A percentile compares a stretch with the other conserved stretches of the same genome.
phyloP scores from a whole-genome alignment of 2,888 invertebrate species.

The Imbricaverruca yamaguchii region DNA sequence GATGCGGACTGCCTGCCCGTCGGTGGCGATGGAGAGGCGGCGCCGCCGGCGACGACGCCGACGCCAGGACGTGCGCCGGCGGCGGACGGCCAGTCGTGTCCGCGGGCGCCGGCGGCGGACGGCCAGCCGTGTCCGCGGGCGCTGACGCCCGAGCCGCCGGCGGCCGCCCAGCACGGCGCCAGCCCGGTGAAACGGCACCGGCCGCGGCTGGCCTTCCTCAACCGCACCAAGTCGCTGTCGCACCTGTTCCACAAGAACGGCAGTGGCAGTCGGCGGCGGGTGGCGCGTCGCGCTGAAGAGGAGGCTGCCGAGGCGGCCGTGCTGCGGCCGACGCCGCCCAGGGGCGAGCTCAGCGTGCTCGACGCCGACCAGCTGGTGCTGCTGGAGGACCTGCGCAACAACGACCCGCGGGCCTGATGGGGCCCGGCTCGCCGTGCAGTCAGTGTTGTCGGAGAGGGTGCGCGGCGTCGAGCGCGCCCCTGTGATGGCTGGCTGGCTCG shows the following conservation, averaged over 20 bases:
- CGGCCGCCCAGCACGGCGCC: neutral
- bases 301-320: slow-evolving; percentile 4
- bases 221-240: slow-evolving; percentile 18
- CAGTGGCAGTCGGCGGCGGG: neutral
- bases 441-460: too few relatives aligned
- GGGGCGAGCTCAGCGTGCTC: neutral
- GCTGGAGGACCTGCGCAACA: neutral
- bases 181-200: neutral
- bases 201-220: slow-evolving; percentile 16
- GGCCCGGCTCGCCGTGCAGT: too few relatives aligned
- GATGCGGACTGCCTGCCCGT: neutral
- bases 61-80: too few relatives aligned
- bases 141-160: neutral
- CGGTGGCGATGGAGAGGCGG: neutral
- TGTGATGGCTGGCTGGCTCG: too few relatives aligned
- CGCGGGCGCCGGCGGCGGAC: too few relatives aligned
- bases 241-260: slow-evolving; percentile 16
- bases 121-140: neutral
- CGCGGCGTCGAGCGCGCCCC: too few relatives aligned
- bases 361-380: slow-evolving; percentile 8
- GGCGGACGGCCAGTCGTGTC: too few relatives aligned
- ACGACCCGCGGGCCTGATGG: slow-evolving; percentile 15
- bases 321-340: neutral
- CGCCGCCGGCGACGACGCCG: neutral
- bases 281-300: neutral